A percentile compares a stretch with the other conserved stretches of the same genome.
Conservation (phyloP, 1,140 invertebrate genomes). For the Scylla paramamosain region DNA sequence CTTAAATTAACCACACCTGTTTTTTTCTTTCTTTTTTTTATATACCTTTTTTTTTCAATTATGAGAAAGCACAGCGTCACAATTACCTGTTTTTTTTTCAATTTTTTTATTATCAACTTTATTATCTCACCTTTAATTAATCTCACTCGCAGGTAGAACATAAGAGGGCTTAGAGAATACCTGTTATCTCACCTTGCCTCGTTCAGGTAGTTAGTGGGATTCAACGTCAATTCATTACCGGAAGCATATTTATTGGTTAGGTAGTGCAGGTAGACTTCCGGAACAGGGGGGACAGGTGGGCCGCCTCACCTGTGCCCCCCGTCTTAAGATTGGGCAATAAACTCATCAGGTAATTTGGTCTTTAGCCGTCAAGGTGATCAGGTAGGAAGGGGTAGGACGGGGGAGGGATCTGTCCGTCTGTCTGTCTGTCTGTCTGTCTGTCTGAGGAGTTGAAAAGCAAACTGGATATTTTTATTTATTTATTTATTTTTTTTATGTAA, state of each 20-base stretch:
- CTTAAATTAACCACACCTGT: neutral
- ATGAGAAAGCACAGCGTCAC: too few species aligned
- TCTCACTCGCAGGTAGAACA: too few species aligned
- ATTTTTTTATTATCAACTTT: too few species aligned
- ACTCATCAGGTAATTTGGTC: neutral
- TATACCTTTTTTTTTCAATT: too few species aligned
- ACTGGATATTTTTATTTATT: too few species aligned
- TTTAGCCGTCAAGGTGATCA: neutral
- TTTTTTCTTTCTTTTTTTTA: too few species aligned
- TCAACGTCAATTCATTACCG: neutral
- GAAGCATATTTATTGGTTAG: neutral
- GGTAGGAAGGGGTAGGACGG: neutral
- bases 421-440: neutral
- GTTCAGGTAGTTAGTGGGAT: neutral
- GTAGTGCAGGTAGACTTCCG: neutral
- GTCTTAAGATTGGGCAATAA: neutral
- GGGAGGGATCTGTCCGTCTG: neutral
- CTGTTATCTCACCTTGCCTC: neutral
- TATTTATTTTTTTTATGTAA: too few species aligned
- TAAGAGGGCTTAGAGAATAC: too few species aligned
- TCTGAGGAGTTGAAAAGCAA: neutral
- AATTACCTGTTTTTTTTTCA: too few species aligned
- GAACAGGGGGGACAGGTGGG: neutral
- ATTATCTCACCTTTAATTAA: neutral
- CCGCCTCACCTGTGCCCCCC: neutral